Evolutionary conservation across 1,140 invertebrate species (phyloP), one percentile per base, ranked within the genome.

Genomic region (Triops cancriformis): DNA sequence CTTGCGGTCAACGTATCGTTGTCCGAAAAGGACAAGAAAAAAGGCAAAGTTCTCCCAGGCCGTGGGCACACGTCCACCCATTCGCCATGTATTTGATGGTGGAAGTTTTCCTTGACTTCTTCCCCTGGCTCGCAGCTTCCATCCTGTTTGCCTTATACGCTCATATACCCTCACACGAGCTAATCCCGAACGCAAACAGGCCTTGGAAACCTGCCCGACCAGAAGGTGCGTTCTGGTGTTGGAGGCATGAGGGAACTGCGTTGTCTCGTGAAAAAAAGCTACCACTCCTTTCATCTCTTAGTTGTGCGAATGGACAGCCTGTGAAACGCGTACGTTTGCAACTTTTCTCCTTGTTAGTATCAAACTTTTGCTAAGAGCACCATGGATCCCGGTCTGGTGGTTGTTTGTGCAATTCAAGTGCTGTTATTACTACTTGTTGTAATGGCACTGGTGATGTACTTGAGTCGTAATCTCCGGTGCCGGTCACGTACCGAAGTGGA

Each of bases 401-500:
- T 45, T 0, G 72, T 78, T n/a, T 78, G 77, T 45, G 77, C 37
- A 4, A 72, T 78, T 14, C 77, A 78, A 73, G 72, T 78, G 14
- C 31, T 78, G 31, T 41, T 78, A 31, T 18, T 78, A 43, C 72
- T 41, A 11, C 31, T 78, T 26, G 77, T 78, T n/a, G 73, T 74
- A 11, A 23, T 73, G 1, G 77, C 72, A 12, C 26, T 78, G 18
- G 77, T 78, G 28, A 43, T 78, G 27, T 78, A 78, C 72, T 73
- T 78, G 72, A 31, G 73, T 31, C 72, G 77, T n/a, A 31, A 78
- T 74, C 72, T 78, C 64, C 73, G 73, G 77, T 78, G 72, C 37
- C 77, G 77, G 23, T 78, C 77, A 73, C 77, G 77, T 37, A 43
- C 43, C 77, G 77, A 78, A 27, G 72, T 73, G 41, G 41, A 37